Percentiles rank a stretch among this genome's conserved stretches.
These are phyloP conservation scores for Hymenochirus boettgeri DNA, from an alignment of 2,113 vertebrate species.

Conservation along the genomic window DNA sequence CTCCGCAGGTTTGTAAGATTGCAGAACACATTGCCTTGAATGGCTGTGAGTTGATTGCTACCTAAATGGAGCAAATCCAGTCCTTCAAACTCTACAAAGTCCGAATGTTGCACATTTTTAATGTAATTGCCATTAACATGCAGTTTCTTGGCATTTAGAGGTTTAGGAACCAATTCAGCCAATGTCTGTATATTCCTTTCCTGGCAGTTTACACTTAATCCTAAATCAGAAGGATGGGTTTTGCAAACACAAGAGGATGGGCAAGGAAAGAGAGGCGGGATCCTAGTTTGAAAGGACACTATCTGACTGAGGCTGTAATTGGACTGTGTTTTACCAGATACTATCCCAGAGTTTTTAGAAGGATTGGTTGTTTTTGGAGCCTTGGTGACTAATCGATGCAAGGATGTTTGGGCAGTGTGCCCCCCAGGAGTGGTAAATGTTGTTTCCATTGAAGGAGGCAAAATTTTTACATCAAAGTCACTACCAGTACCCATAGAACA, in stretches of 20 bases:
- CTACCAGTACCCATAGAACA: slow-evolving; percentile 92
- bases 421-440: slow-evolving; percentile 74
- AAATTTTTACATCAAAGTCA: slow-evolving; percentile 84
- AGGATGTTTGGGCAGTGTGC: slow-evolving; percentile 71
- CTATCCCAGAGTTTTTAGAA: slow-evolving; percentile 92
- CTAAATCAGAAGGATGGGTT: slow-evolving; percentile 91
- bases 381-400: slow-evolving; percentile 78
- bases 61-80: slow-evolving; percentile 93
- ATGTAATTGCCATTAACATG: slow-evolving; percentile 94
- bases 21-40: slow-evolving; percentile 84
- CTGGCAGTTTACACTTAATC: slow-evolving; percentile 93
- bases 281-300: slow-evolving; percentile 86
- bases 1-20: slow-evolving; percentile 93
- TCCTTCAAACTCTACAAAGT: slow-evolving; percentile 88
- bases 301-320: slow-evolving; percentile 85
- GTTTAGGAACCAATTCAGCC: slow-evolving; percentile 80
- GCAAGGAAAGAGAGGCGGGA: slow-evolving; percentile 80
- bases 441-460: slow-evolving; percentile 79
- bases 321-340: slow-evolving; percentile 80
- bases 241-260: slow-evolving; percentile 88
- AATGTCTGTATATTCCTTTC: slow-evolving; percentile 85
- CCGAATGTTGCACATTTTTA: slow-evolving; percentile 74
- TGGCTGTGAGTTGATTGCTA: slow-evolving; percentile 83
- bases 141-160: slow-evolving; percentile 89
- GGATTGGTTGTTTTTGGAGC: slow-evolving; percentile 87